These are phyloP conservation scores for Leptopterna dolabrata DNA, from an alignment of 2,888 invertebrate species.

Conservation along the genomic window DNA sequence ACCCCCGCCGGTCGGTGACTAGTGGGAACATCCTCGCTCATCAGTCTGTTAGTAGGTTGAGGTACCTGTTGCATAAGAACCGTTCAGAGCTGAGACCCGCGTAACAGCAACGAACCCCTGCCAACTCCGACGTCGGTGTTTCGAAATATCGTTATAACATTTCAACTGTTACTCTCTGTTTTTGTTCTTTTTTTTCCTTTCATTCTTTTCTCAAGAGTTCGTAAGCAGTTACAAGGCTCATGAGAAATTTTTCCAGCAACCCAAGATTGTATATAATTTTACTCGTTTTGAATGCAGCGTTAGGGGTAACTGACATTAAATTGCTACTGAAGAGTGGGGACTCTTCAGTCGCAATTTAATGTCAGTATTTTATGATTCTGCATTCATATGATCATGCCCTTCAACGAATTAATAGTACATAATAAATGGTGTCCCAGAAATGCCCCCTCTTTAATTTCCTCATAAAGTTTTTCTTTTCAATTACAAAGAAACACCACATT, in stretches of 20 bases:
- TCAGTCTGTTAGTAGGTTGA: neutral
- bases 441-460: too few species aligned
- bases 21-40: neutral
- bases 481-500: too few species aligned
- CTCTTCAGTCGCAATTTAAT: too few species aligned
- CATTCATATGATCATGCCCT: too few species aligned
- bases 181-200: neutral
- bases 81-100: neutral
- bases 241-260: neutral
- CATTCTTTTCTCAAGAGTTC: neutral
- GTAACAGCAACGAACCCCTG: neutral
- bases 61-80: neutral
- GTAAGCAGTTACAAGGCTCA: neutral
- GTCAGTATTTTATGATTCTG: too few species aligned
- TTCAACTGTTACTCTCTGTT: neutral
- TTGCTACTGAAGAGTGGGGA: too few species aligned
- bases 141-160: conserved; percentile 3
- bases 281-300: too few species aligned
- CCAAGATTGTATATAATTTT: neutral
- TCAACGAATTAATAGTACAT: too few species aligned
- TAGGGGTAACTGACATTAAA: too few species aligned
- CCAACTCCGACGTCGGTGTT: neutral
- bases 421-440: too few species aligned
- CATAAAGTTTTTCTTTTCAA: too few species aligned
- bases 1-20: neutral